Evolutionary conservation across 1,140 invertebrate species (phyloP).

Genomic region (Streblospio benedicti): DNA sequence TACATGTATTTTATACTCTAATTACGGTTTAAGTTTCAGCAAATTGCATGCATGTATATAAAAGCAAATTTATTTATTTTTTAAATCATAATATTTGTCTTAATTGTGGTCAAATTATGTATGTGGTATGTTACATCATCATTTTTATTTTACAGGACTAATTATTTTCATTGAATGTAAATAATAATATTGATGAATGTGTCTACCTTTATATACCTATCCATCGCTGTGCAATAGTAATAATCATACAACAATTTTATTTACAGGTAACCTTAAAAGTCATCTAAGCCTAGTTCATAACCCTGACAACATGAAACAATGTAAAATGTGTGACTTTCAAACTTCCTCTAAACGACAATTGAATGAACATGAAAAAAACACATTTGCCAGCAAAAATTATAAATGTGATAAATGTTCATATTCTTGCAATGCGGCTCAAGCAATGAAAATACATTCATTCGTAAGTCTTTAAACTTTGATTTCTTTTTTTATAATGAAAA

Average conservation of each 20-base stretch:
- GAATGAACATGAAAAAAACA: slow-evolving; percentile 30
- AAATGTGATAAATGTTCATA: slow-evolving; percentile 29
- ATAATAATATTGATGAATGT: no score
- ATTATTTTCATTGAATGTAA: no score
- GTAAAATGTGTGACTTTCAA: slow-evolving; percentile 26
- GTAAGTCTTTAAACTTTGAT: no score
- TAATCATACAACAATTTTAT: not conserved
- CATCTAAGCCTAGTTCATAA: slow-evolving; percentile 32
- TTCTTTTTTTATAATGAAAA: no score
- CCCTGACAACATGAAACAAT: slow-evolving; percentile 27
- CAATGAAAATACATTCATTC: slow-evolving; percentile 42
- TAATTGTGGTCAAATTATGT: no score
- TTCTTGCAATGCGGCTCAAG: slow-evolving; percentile 24
- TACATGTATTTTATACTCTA: not conserved
- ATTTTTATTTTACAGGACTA: no score
- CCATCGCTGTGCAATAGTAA: not conserved
- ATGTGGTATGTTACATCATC: not conserved
- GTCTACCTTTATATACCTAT: no score
- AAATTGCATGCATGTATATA: no score
- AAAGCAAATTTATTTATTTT: no score
- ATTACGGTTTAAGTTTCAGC: not conserved
- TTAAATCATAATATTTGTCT: no score
- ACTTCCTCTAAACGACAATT: slow-evolving; percentile 29
- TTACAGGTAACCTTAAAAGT: slow-evolving; percentile 35
- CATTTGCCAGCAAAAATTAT: no score